Evolutionary conservation across 1,140 invertebrate genomes (phyloP), one percentile per base, ranked within the genome.

Genomic region (Cephus cinctus): DNA sequence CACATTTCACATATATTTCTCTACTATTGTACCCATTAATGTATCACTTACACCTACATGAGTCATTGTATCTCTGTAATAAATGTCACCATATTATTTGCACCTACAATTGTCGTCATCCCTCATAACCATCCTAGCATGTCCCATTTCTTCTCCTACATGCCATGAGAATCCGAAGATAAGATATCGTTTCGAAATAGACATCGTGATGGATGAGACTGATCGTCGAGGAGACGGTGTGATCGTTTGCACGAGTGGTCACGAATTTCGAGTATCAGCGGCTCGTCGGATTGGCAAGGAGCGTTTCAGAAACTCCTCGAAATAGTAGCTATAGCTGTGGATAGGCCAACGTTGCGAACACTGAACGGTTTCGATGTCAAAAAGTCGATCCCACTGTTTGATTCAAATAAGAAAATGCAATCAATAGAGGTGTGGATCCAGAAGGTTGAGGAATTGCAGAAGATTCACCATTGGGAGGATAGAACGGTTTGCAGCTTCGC

Each of bases 141-240:
- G n/a, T n/a, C n/a, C n/a, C n/a, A n/a, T n/a, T n/a, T n/a, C n/a
- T n/a, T n/a, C n/a, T n/a, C n/a, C n/a, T n/a, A n/a, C n/a, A n/a
- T n/a, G n/a, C n/a, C n/a, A n/a, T n/a, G n/a, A 99, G 77, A 27
- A 96, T 94, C 77, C 90, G 87, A 30, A 98, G 78, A 61, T 98
- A 89, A 3, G 96, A 96, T 57, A 98, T 83, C 56, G 95, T 85
- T 91, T 95, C 67, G 41, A 79, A 78, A 60, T 42, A 23, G 40
- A 43, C n/a, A 16, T 25, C 25, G 40, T 2, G 40, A 27, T 3
- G n/a, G 15, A 25, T 0, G 14, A 16, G 40, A 43, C n/a, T 25
- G 40, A 16, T 43, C 21, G 15, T 27, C 22, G 16, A 30, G 25
- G 25, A 4, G 40, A 25, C 21, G 40, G 5, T 23, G 21, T 6